Conservation (phyloP, 2,797 vertebrate species). For the Trachops cirrhosus region DNA sequence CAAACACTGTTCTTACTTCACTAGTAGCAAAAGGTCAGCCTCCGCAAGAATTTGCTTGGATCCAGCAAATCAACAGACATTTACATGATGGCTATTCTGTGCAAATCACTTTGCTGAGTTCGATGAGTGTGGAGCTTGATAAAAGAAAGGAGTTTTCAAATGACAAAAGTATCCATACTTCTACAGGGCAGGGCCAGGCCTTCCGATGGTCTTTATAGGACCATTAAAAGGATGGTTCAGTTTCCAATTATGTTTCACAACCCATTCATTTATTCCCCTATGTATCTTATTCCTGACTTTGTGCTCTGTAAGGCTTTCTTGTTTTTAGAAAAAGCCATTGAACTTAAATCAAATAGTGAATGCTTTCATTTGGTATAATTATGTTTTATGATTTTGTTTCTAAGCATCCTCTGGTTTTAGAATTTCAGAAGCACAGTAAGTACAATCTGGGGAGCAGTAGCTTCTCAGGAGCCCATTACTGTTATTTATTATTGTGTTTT, state of each 20-base stretch:
- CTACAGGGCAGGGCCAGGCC: neutral
- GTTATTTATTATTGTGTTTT: conserved; percentile 20
- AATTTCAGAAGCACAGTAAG: neutral
- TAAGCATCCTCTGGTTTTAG: neutral
- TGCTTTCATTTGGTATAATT: neutral
- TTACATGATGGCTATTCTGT: neutral
- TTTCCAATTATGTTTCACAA: neutral
- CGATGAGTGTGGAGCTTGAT: neutral
- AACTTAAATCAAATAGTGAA: neutral
- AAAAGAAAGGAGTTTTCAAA: neutral
- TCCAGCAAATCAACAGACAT: neutral
- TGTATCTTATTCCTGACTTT: neutral
- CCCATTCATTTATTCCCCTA: neutral
- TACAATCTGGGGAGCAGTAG: neutral
- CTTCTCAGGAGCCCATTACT: neutral
- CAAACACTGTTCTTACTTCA: neutral
- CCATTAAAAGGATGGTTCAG: neutral
- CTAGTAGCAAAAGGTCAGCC: neutral
- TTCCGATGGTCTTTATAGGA: neutral
- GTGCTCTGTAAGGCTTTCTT: neutral
- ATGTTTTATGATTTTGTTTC: neutral
- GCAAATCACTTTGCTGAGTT: neutral
- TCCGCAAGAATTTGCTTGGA: neutral
- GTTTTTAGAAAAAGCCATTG: neutral
- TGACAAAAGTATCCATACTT: neutral